Base-by-base conservation (phyloP, 2,888 invertebrate species). In the Himalopsyche kuldschensis region DNA sequence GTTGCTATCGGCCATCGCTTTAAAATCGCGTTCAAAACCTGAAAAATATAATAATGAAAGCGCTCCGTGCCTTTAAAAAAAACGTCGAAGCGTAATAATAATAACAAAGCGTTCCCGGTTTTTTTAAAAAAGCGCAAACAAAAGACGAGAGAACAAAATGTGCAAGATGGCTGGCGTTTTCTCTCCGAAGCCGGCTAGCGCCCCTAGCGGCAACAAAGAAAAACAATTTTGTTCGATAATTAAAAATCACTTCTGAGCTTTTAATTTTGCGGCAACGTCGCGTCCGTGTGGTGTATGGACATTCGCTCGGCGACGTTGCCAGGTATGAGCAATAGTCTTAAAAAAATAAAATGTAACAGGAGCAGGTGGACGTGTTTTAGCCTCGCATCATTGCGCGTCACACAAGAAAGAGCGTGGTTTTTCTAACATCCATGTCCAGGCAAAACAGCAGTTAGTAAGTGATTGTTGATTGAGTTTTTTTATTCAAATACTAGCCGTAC, bases 151-250 rank as follows among this genome's bases (percentile, higher is more conserved):
- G 69, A 27, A 69, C 69, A 69, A 69, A 69, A 69, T 69, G 69
- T 69, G 69, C 69, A 69, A 69, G 69, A 69, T 69, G 69, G 69
- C 69, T 30, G 69, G 69, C 69, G 24, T 30, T 69, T 69, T 69
- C 69, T 10, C 69, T 27, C 27, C 69, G 30, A 69, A 55, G 55
- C 55, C 30, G 30, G 76, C 69, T 17, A 27, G 47, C 79, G 47
- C 75, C 46, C 0, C 77, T 32, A 63, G 55, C 46, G 30, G 77
- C 41, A 76, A 85, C 84, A 85, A 84, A 81, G 84, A 82, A 85
- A 85, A 85, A 82, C 83, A 79, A 84, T 85, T 85, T 85, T 77
- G 84, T 84, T 47, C 82, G 82, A 85, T 85, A 82, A 83, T 83
- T 84, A 84, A 84, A 84, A 84, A 81, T 84, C 85, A 83, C 55